phyloP scores from a whole-genome alignment of 2,113 vertebrate genomes.

The Blennius ocellaris region DNA sequence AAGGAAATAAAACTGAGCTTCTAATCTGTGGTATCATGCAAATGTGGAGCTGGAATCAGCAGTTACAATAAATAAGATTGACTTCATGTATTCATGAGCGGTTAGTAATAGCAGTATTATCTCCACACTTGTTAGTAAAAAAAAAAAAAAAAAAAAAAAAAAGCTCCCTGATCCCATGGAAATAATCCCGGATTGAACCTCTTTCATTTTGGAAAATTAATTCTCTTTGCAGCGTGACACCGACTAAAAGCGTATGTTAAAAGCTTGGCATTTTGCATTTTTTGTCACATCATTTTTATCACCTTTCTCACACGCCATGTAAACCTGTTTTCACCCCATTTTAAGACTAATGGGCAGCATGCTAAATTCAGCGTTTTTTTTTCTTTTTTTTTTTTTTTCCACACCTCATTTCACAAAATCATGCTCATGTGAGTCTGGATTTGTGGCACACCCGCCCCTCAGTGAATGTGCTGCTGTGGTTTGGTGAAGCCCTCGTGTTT shows the following conservation, averaged over 20 bases:
- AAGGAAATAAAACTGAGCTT: slow-evolving; percentile 28
- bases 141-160: neutral
- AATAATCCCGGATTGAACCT: slow-evolving; percentile 19
- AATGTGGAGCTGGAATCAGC: slow-evolving; percentile 38
- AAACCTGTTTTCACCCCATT: slow-evolving; percentile 7
- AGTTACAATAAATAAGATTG: slow-evolving; percentile 42
- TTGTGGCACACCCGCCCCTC: neutral
- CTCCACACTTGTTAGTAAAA: slow-evolving; percentile 25
- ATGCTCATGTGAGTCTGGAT: slow-evolving; percentile 2
- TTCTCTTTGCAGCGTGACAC: slow-evolving; percentile 22
- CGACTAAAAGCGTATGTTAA: slow-evolving; percentile 17
- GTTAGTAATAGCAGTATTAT: slow-evolving; percentile 32
- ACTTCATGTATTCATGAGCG: slow-evolving; percentile 24
- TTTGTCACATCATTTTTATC: slow-evolving; percentile 21
- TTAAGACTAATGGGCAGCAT: neutral
- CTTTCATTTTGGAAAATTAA: slow-evolving; percentile 22
- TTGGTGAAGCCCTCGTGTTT: slow-evolving; percentile 36
- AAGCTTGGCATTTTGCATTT: slow-evolving; percentile 16
- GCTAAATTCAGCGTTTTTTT: slow-evolving; percentile 7
- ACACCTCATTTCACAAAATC: slow-evolving; percentile 30
- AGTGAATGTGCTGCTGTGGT: slow-evolving; percentile 27
- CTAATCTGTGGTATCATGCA: slow-evolving; percentile 47
- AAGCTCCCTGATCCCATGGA: slow-evolving; percentile 18
- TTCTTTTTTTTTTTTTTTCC: slow-evolving; percentile 2
- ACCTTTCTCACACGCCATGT: slow-evolving; percentile 3